phyloP scores from a whole-genome alignment of 30 jellyfish, hydroid and myxozoan genomes.

The Nemopilema nomurai region DNA sequence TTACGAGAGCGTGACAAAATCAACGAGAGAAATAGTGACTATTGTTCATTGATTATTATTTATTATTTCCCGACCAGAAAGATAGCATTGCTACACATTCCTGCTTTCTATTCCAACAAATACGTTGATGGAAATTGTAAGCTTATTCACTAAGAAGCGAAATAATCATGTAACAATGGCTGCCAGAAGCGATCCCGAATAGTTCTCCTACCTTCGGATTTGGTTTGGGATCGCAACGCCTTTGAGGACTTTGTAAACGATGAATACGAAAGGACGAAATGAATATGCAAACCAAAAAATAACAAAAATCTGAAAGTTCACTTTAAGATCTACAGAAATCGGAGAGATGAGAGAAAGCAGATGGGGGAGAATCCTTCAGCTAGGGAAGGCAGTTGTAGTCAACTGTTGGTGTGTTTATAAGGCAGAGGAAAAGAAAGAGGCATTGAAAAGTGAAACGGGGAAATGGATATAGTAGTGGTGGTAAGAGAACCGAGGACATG shows the following conservation, averaged over 20 bases:
- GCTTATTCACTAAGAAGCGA: background rate
- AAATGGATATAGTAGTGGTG: too few species aligned
- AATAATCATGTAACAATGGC: background rate
- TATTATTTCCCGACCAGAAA: too few species aligned
- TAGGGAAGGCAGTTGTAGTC: background rate
- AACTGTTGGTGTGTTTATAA: background rate
- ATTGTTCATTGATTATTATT: too few species aligned
- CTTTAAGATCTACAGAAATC: background rate
- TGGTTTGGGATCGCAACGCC: conserved; percentile 30
- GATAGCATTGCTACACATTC: too few species aligned
- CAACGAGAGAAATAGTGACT: too few species aligned
- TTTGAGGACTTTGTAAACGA: conserved; percentile 11
- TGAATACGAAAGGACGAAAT: conserved; percentile 7
- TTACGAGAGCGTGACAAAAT: too few species aligned
- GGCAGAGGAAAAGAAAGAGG: too few species aligned
- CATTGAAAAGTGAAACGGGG: too few species aligned
- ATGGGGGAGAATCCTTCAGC: background rate
- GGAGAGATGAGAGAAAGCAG: background rate
- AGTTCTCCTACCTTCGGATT: conserved; percentile 16
- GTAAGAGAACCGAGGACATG: too few species aligned
- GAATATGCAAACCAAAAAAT: conserved; percentile 21
- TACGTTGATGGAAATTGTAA: background rate
- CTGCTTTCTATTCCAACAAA: background rate
- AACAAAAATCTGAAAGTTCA: background rate
- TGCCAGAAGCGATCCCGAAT: background rate